These are phyloP conservation scores for Drosophila bunnanda DNA, from an alignment of 2,888 invertebrate genomes.

Conservation along the genomic window DNA sequence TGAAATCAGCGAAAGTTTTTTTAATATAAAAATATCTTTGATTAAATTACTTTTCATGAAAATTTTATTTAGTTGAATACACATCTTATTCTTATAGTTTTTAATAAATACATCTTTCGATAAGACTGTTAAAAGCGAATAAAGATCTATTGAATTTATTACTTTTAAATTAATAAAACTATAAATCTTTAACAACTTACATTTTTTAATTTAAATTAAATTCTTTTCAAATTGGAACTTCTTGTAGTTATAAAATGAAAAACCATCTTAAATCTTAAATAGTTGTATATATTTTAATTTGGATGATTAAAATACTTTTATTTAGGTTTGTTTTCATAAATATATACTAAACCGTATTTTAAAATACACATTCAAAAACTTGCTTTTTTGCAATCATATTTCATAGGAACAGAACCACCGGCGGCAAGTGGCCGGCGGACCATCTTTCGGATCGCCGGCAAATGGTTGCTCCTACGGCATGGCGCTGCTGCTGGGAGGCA, in stretches of 20 bases:
- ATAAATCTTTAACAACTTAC: background rate
- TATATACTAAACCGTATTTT: background rate
- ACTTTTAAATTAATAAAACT: background rate
- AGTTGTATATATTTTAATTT: background rate
- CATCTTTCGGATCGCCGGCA: conserved; percentile 35
- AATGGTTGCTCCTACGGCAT: conserved; percentile 56
- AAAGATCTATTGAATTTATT: background rate
- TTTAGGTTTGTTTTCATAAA: background rate
- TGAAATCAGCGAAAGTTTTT: background rate
- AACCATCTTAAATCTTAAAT: background rate
- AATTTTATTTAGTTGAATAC: too few species aligned
- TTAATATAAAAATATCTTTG: background rate
- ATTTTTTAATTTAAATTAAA: background rate
- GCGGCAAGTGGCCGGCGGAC: conserved; percentile 50
- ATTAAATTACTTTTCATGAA: background rate
- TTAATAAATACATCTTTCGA: background rate
- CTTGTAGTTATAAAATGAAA: too few species aligned
- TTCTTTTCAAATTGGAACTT: background rate
- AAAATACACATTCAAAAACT: background rate
- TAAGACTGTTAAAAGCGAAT: background rate
- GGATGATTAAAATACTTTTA: background rate
- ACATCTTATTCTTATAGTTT: background rate
- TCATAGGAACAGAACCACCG: conserved; percentile 43
- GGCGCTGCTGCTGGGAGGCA: conserved; percentile 54
- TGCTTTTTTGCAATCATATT: background rate